These are phyloP conservation scores for Pristionchus exspectatus DNA, from an alignment of 2,888 invertebrate genomes.

Conservation along the genomic window DNA sequence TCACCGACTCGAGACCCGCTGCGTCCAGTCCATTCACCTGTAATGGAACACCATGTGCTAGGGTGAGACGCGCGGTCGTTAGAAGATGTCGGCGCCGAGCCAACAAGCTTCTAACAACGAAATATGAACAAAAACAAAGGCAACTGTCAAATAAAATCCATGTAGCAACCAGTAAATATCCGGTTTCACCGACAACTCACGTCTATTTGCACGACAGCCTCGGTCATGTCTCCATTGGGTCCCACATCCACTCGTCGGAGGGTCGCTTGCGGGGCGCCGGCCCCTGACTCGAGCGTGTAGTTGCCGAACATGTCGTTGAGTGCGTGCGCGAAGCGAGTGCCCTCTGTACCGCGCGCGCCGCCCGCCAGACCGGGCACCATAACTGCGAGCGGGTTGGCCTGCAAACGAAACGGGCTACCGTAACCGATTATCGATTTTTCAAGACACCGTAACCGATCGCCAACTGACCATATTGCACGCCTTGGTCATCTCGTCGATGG, in stretches of 20 bases:
- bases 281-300: not conserved
- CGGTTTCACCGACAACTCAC: not conserved
- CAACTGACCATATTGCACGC: constrained; percentile 45
- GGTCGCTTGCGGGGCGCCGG: constrained; percentile 32
- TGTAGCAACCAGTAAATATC: too few relatives aligned
- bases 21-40: constrained; percentile 44
- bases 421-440: not conserved
- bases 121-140: too few relatives aligned
- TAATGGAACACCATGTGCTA: not conserved
- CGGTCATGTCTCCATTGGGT: constrained; percentile 20
- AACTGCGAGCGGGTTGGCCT: not conserved
- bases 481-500: constrained; percentile 69
- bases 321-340: not conserved
- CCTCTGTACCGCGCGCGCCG: not conserved
- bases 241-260: constrained; percentile 17
- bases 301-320: constrained; percentile 22
- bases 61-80: not conserved
- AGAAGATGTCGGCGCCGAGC: too few relatives aligned
- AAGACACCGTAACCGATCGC: not conserved
- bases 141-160: too few relatives aligned
- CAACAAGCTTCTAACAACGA: too few relatives aligned
- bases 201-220: constrained; percentile 48
- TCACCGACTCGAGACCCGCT: constrained; percentile 5
- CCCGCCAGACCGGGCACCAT: not conserved
- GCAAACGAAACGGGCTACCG: not conserved